Percentiles rank a stretch among this genome's conserved stretches.
Evolutionary conservation across 2,113 vertebrate genomes (phyloP).

Genomic region (Mobula hypostoma): DNA sequence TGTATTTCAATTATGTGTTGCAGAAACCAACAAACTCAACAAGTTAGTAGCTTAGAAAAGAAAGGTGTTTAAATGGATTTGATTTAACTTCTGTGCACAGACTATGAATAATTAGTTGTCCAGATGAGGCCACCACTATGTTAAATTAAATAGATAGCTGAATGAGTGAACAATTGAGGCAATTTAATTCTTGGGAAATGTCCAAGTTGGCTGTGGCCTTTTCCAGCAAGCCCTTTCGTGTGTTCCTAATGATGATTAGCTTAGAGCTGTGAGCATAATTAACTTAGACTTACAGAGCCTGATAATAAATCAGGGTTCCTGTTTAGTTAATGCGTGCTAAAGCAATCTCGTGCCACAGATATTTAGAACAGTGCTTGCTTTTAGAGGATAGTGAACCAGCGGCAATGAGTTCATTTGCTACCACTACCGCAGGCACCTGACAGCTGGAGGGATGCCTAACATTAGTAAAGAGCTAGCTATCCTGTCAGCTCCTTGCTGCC

Average conservation of each 20-base stretch:
- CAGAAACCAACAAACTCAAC: not conserved
- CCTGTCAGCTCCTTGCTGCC: not conserved
- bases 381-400: not conserved
- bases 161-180: not conserved
- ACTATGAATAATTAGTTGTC: not conserved
- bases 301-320: conserved; percentile 21
- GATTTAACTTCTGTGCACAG: not conserved
- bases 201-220: not conserved
- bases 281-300: not conserved
- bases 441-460: not conserved
- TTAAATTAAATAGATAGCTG: not conserved
- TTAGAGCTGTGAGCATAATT: not conserved
- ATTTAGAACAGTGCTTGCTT: conserved; percentile 17
- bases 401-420: conserved; percentile 19
- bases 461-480: not conserved
- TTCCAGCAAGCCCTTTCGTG: not conserved
- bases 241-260: not conserved
- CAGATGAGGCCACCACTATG: too few species aligned
- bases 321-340: not conserved
- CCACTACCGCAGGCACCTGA: not conserved
- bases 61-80: not conserved
- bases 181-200: not conserved
- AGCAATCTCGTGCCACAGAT: not conserved
- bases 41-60: not conserved
- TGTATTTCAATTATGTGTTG: not conserved